Base-by-base conservation (phyloP, 2,888 invertebrate genomes). In the Candidula unifasciata region DNA sequence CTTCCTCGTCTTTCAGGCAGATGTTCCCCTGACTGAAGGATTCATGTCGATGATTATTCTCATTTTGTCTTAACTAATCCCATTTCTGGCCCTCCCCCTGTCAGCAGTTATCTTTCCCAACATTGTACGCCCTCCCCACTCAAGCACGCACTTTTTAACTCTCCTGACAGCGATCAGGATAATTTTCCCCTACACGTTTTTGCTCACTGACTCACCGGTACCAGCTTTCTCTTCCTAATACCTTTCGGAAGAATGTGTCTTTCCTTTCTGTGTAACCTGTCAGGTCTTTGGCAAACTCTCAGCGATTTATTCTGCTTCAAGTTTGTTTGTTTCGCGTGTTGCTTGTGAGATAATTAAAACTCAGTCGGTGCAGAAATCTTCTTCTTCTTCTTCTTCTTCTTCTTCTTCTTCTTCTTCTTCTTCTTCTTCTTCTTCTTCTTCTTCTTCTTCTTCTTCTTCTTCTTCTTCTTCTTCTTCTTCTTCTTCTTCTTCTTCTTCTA, bases 141-240 rank as follows among this genome's bases (percentile, higher is more conserved):
- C n/a, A 27, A 44, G 73, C 73, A 44, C 27, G n/a, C 44, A 37
- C 3, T 44, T 27, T 73, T 44, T 69, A 6, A 73, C 37, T n/a
- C 21, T 37, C 37, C 44, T 44, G 37, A 35, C 69, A n/a, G 79
- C 5, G 44, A 27, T 6, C 66, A 44, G 27, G 79, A 79, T 79
- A 68, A 80, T 52, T n/a, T 80, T 71, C 80, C 57, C 27, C 33
- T 80, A n/a, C 71, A 71, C 80, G 71, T 80, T 71, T 80, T 80
- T 71, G 10, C n/a, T 10, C n/a, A n/a, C 35, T 80, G 80, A 80
- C 57, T 80, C 80, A 80, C 80, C 44, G 1, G 37, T 27, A 33
- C 64, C 54, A n/a, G 69, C 44, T 44, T 44, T 44, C 44, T 6
- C 44, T 6, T 44, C 44, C 44, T 44, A 44, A 44, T 44, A 68